These are phyloP conservation scores for Ophion ellenae DNA, from an alignment of 2,888 invertebrate genomes.

Conservation along the genomic window DNA sequence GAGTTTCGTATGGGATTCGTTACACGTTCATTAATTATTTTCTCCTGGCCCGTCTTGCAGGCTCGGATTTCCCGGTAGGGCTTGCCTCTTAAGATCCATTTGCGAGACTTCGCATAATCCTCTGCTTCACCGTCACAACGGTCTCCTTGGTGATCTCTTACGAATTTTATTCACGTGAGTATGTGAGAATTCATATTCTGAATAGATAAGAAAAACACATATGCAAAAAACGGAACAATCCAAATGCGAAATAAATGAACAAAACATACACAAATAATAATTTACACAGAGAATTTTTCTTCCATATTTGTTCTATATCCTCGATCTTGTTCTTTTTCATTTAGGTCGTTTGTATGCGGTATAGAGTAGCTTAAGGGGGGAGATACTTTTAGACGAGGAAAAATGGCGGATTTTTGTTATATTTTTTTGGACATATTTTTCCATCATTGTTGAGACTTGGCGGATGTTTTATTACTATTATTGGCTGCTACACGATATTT, in stretches of 20 bases:
- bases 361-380: too few relatives aligned
- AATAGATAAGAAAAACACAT: not conserved
- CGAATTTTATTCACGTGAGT: slow-evolving; percentile 80
- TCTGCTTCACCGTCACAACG: slow-evolving; percentile 74
- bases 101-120: slow-evolving; percentile 78
- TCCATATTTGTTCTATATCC: not conserved
- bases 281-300: not conserved
- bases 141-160: slow-evolving; percentile 79
- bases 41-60: slow-evolving; percentile 65
- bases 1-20: slow-evolving; percentile 22
- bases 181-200: not conserved
- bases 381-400: too few relatives aligned
- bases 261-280: not conserved
- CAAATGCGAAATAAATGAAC: not conserved
- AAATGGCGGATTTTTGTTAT: too few relatives aligned
- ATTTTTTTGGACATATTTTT: too few relatives aligned
- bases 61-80: slow-evolving; percentile 77
- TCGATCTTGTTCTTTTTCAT: too few relatives aligned
- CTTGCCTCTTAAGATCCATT: slow-evolving; percentile 80
- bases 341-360: too few relatives aligned
- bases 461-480: too few relatives aligned
- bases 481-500: too few relatives aligned
- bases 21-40: slow-evolving; percentile 34
- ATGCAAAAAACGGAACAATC: not conserved
- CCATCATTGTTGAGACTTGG: too few relatives aligned